Conservation (phyloP, 2,113 vertebrate genomes). For the Myiopsitta monachus region DNA sequence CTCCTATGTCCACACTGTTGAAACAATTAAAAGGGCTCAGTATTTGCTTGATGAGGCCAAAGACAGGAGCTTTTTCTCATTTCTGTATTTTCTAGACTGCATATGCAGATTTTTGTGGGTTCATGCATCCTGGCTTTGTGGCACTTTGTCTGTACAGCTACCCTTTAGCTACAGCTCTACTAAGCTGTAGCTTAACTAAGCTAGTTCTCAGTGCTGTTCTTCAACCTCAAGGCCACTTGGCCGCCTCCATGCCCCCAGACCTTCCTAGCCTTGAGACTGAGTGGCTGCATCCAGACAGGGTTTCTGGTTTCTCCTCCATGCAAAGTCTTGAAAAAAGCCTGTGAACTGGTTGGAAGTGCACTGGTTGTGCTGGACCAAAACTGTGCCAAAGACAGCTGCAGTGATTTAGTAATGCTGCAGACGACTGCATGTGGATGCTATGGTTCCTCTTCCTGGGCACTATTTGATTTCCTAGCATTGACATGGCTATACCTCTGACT, state of each 20-base stretch:
- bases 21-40: not conserved
- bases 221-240: not conserved
- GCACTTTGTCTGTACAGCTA: not conserved
- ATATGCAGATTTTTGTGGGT: not conserved
- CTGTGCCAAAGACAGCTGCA: not conserved
- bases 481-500: too few relatives aligned
- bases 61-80: not conserved
- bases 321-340: not conserved
- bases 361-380: not conserved
- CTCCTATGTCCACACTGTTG: not conserved
- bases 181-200: not conserved
- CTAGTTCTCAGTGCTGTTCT: not conserved
- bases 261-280: not conserved
- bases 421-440: rapidly evolving
- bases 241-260: not conserved
- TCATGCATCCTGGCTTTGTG: not conserved
- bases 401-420: not conserved
- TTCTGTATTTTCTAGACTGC: not conserved
- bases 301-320: not conserved
- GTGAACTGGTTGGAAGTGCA: not conserved
- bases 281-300: not conserved
- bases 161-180: not conserved
- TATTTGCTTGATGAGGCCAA: not conserved
- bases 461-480: not conserved
- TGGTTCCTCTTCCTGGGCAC: not conserved